Evolutionary conservation across 2,113 vertebrate genomes (phyloP), one percentile per base, ranked within the genome.

Genomic region (Lepus timidus): DNA sequence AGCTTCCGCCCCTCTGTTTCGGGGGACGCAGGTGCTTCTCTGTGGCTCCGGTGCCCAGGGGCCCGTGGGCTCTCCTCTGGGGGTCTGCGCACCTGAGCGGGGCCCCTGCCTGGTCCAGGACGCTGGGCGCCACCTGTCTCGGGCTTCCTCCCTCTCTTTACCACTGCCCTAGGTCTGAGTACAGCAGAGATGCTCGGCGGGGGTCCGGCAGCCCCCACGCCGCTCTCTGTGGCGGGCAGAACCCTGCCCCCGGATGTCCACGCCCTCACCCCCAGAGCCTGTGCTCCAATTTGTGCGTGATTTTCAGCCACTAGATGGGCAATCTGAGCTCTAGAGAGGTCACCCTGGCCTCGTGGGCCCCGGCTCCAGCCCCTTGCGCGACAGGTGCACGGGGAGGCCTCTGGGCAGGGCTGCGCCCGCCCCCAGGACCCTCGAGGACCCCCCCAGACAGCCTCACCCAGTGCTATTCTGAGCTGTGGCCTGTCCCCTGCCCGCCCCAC

Each of bases 141-240:
- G 36, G 94, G 14, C 36, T 62, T 36, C 61, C 29, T 51, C 39
- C 13, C 13, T 29, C 49, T 16, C 27, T 16, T 75, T 44, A 58
- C 20, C 22, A 49, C 9, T 25, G 44, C 11, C 3, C 58, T 22
- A 6, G 23, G 22, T 25, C 33, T 68, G 44, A 55, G 39, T 20
- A 55, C 64, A 8, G 4, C 23, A 20, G 22, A 36, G 36, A 0
- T 1, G 17, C 52, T 39, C 31, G 8, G 10, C 62, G 4, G 64
- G 13, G 52, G 36, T 44, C 71, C 27, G 2, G 29, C 1, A 2
- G 6, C n/a, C 17, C n/a, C 75, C 0, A 1, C 6, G 13, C 4
- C 58, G 4, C 67, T 39, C 49, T 33, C 25, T 4, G 10, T 7
- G 36, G 16, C 22, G 36, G 16, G 16, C 29, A 19, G 44, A 16